Evolutionary conservation across 2,888 invertebrate genomes (phyloP), one percentile per base, ranked within the genome.

Genomic region (Invenusta paracnida): DNA sequence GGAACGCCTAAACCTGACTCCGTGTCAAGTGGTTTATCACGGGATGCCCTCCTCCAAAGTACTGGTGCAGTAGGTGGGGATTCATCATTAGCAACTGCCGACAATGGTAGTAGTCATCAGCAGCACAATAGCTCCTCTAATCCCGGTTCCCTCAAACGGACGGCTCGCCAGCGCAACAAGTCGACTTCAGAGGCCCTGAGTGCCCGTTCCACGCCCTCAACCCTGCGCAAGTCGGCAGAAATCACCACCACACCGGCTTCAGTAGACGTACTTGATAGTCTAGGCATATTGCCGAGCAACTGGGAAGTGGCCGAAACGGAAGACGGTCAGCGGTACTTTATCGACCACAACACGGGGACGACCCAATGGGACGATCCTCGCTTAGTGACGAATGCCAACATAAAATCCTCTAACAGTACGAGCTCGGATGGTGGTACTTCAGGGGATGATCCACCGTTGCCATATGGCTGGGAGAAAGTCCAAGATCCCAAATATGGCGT

Each of bases 231-330:
- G 23, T 23, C 27, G 13, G 86, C 73, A 31, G 82, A 88, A 5
- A n/a, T n/a, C n/a, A n/a, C n/a, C n/a, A n/a, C n/a, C n/a, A n/a
- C n/a, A n/a, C n/a, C n/a, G n/a, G n/a, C n/a, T n/a, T n/a, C n/a
- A n/a, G n/a, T n/a, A n/a, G n/a, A n/a, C n/a, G n/a, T n/a, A n/a
- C n/a, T n/a, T n/a, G 88, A 88, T n/a, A 89, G 89, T 81, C 92
- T 97, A 85, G 97, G 97, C 25, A 96, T 97, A 0, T 92, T 98
- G 88, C 98, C 98, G 86, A 93, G 94, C 0, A 97, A 97, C 93
- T 98, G 98, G 98, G 98, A 98, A 92, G 96, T 97, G 91, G 97
- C 97, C 0, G 97, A 95, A 90, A 97, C 98, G 13, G 97, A 97
- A 88, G 95, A 96, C 87, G 98, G 98, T 89, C 97, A 98, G 93